These are phyloP conservation scores for Tamandua tetradactyla DNA, from an alignment of 2,797 vertebrate genomes.

Conservation along the genomic window DNA sequence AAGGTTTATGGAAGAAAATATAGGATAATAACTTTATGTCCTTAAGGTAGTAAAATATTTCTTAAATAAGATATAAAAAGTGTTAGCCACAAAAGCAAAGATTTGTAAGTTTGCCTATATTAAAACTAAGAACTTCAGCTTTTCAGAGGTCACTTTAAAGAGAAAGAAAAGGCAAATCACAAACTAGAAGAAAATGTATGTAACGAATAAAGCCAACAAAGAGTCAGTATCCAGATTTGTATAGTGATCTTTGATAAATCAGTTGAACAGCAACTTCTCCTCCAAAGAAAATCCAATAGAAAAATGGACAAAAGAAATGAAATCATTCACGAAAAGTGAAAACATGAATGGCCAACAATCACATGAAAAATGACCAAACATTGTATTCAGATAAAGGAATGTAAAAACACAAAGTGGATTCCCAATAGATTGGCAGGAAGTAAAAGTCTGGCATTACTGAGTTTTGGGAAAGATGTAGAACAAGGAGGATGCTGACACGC, in stretches of 20 bases:
- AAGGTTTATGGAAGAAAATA: not conserved
- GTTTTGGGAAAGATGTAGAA: not conserved
- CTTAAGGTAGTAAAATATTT: not conserved
- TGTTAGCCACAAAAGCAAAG: not conserved
- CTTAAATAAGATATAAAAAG: not conserved
- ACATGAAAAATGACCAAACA: not conserved
- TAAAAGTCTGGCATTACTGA: not conserved
- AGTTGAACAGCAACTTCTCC: not conserved
- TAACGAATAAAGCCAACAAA: not conserved
- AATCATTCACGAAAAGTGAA: not conserved
- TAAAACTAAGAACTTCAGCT: not conserved
- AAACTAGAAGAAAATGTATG: not conserved
- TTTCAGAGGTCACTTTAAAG: not conserved
- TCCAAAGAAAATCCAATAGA: not conserved
- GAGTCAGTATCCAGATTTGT: not conserved
- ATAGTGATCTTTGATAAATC: not conserved
- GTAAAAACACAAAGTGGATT: not conserved
- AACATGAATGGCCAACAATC: not conserved
- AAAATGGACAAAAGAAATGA: not conserved
- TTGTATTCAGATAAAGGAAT: not conserved
- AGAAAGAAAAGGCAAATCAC: not conserved
- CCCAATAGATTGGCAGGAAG: not conserved
- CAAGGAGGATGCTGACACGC: not conserved
- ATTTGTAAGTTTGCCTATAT: not conserved
- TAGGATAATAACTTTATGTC: not conserved